Evolutionary conservation across 2,113 vertebrate species (phyloP).

Genomic region (Panthera uncia): DNA sequence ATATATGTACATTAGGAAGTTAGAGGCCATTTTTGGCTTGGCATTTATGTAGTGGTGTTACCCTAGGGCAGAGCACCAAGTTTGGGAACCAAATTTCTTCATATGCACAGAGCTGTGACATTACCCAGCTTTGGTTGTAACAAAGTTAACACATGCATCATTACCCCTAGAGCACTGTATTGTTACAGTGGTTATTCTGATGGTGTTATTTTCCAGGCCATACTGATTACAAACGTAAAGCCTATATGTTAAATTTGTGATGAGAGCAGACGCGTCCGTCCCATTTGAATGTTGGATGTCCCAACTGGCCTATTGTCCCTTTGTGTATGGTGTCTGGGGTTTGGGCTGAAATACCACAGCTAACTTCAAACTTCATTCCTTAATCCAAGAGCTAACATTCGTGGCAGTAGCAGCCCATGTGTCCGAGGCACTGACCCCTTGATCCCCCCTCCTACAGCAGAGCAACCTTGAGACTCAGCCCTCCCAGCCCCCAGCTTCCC

Average conservation of each 20-base stretch:
- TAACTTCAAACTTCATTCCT: background rate
- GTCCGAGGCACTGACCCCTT: background rate
- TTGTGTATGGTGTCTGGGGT: background rate
- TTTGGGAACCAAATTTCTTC: background rate
- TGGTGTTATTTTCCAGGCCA: background rate
- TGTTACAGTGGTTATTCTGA: background rate
- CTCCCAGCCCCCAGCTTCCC: fast-evolving
- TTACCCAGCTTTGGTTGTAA: fast-evolving
- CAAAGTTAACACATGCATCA: background rate
- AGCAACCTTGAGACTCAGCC: fast-evolving
- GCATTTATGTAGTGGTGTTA: background rate
- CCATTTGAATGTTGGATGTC: background rate
- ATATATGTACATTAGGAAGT: fast-evolving
- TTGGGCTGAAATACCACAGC: background rate
- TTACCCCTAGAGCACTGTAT: fast-evolving
- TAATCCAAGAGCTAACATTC: background rate
- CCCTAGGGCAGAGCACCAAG: background rate
- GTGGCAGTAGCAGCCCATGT: fast-evolving
- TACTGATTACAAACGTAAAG: fast-evolving
- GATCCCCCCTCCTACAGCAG: fast-evolving
- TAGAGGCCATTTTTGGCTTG: background rate
- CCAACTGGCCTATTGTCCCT: background rate
- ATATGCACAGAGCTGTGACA: background rate
- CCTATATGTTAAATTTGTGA: background rate
- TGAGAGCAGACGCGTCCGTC: background rate